phyloP scores from a whole-genome alignment of 2,888 invertebrate genomes.

The Coenonympha arcania region DNA sequence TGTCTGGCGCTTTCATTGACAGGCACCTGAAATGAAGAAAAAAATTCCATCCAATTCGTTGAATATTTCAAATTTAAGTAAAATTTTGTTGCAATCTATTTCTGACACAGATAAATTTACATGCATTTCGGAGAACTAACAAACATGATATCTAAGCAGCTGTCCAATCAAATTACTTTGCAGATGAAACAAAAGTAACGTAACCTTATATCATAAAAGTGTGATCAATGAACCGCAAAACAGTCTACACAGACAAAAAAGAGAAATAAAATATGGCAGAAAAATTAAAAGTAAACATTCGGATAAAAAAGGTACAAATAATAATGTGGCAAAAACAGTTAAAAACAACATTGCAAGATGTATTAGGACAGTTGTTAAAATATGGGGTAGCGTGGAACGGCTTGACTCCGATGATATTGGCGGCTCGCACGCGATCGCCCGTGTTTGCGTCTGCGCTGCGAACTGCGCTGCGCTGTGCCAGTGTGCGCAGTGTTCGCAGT shows the following conservation, averaged over 20 bases:
- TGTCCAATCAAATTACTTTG: conserved; percentile 18
- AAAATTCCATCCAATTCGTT: conserved; percentile 77
- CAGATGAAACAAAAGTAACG: conserved; percentile 15
- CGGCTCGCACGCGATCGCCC: conserved; percentile 63
- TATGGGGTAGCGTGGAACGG: conserved; percentile 68
- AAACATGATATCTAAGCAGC: conserved; percentile 11
- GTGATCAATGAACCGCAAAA: conserved; percentile 35
- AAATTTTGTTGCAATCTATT: conserved; percentile 41
- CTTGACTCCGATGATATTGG: conserved; percentile 61
- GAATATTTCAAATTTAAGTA: conserved; percentile 71
- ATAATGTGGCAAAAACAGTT: conserved; percentile 70
- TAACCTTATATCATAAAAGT: conserved; percentile 17
- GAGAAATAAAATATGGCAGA: conserved; percentile 45
- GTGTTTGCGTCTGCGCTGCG: conserved; percentile 43
- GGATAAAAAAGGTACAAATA: conserved; percentile 62
- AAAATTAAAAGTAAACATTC: conserved; percentile 71
- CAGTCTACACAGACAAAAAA: conserved; percentile 24
- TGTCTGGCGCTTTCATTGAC: conserved; percentile 83
- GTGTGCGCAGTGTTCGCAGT: too few relatives aligned
- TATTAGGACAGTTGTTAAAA: conserved; percentile 76
- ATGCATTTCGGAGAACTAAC: conserved; percentile 40
- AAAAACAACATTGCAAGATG: conserved; percentile 75
- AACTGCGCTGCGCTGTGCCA: conserved; percentile 27
- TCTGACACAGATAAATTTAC: conserved; percentile 73
- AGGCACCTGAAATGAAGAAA: conserved; percentile 83